Base-by-base conservation (phyloP, 2,888 invertebrate genomes). In the Epinotia brunnichana region DNA sequence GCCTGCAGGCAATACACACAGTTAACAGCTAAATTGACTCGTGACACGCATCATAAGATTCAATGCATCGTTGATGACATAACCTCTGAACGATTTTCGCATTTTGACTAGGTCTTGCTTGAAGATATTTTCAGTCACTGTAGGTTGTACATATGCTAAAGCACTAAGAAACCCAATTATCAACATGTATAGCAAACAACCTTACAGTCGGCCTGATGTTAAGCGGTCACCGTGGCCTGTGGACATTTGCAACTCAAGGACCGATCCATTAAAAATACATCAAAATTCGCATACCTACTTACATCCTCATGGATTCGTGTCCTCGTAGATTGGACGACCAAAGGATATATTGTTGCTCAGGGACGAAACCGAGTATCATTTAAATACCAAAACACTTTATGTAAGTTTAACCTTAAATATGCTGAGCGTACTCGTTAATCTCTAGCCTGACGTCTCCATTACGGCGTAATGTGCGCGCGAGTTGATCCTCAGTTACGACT, bases 371-470 rank as follows among this genome's bases (percentile, higher is more conserved):
- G 35, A 9, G 35, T 9, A 35, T 35, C 35, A 35, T 35, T 35
- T 48, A n/a, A 48, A 48, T 48, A 48, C 48, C 15, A 4, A 48
- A 19, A 10, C 24, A 4, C 57, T n/a, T 24, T 11, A 44, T 29
- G 9, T 13, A 57, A 29, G 24, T 68, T 48, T 21, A 24, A 44
- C 3, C 44, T 67, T 15, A 21, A 59, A 29, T 41, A 41, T 63
- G 44, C 61, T 48, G 48, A 17, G 63, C 51, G 74, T 62, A 67
- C 66, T 56, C 63, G 69, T 74, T 70, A 71, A 74, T 74, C 70
- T 74, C 59, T 62, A 11, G 41, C 19, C 4, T 74, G 74, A 74
- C 66, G 70, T 67, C 70, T 74, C 62, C 74, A 71, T 74, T 74
- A 74, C 60, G 44, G 48, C 21, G 66, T 59, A 61, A 67, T 41